phyloP scores from a whole-genome alignment of 2,113 vertebrate genomes.

The Syngnathus scovelli region DNA sequence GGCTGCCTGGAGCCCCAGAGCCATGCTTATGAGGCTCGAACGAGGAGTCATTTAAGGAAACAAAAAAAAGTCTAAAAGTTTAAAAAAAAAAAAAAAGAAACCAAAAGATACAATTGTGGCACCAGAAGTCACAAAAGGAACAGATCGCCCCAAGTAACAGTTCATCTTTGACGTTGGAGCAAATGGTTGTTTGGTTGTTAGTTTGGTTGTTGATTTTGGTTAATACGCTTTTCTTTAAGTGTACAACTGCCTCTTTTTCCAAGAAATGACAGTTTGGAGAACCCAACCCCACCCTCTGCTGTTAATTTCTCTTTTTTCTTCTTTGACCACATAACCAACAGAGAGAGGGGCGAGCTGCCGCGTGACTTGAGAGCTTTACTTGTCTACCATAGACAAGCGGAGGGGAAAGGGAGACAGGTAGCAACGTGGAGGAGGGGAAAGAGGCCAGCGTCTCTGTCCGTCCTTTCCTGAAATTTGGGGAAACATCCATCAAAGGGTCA shows the following conservation, averaged over 20 bases:
- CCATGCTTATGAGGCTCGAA: slow-evolving; percentile 77
- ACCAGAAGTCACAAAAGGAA: slow-evolving; percentile 81
- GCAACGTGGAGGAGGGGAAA: slow-evolving; percentile 68
- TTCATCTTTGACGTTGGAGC: slow-evolving; percentile 79
- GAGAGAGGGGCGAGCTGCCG: slow-evolving; percentile 61
- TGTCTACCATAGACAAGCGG: slow-evolving; percentile 64
- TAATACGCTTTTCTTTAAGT: slow-evolving; percentile 74
- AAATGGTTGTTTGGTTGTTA: slow-evolving; percentile 77
- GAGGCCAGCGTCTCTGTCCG: slow-evolving; percentile 66
- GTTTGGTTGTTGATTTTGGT: slow-evolving; percentile 82
- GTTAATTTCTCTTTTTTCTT: slow-evolving; percentile 56
- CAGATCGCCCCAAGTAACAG: slow-evolving; percentile 76
- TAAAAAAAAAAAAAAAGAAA: slow-evolving; percentile 61
- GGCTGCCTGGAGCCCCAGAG: slow-evolving; percentile 80
- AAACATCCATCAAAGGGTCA: slow-evolving; percentile 67
- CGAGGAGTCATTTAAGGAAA: slow-evolving; percentile 77
- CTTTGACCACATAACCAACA: slow-evolving; percentile 57
- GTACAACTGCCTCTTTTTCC: slow-evolving; percentile 66
- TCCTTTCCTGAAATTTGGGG: slow-evolving; percentile 68
- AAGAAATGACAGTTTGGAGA: slow-evolving; percentile 70
- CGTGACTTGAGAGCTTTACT: slow-evolving; percentile 62
- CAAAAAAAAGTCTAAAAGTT: slow-evolving; percentile 31
- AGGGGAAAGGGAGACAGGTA: slow-evolving; percentile 66
- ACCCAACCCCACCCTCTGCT: slow-evolving; percentile 60
- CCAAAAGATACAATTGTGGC: slow-evolving; percentile 76